phyloP scores from a whole-genome alignment of 2,797 vertebrate genomes.

The Peromyscus nudipes region DNA sequence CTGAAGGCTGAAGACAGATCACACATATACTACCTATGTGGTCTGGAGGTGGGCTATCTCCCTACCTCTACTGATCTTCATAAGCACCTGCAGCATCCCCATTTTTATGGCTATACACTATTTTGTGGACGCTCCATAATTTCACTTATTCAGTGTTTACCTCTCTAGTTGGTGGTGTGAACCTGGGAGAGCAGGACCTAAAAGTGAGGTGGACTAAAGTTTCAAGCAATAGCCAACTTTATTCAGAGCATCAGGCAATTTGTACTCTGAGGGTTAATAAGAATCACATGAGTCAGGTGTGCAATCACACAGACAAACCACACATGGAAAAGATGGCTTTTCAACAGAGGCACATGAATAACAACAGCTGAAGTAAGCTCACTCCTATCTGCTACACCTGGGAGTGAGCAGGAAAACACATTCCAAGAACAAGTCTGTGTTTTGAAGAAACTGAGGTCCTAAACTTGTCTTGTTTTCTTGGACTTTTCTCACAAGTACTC shows the following conservation, averaged over 20 bases:
- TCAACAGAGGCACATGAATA: not conserved
- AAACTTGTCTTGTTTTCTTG: not conserved
- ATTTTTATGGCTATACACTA: slow-evolving; percentile 1
- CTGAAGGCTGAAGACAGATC: not conserved
- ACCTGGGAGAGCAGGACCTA: not conserved
- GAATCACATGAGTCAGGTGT: not conserved
- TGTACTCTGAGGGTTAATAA: not conserved
- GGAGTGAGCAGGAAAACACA: not conserved
- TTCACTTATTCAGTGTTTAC: slow-evolving; percentile 2
- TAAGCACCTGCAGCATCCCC: not conserved
- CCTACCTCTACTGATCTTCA: not conserved
- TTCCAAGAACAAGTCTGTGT: not conserved
- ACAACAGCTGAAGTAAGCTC: not conserved
- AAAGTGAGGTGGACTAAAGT: not conserved
- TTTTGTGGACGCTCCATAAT: not conserved
- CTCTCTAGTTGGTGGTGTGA: not conserved
- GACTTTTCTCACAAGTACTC: not conserved
- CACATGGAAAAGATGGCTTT: not conserved
- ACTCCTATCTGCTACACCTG: not conserved
- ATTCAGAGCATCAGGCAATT: not conserved
- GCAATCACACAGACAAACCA: not conserved
- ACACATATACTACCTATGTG: not conserved
- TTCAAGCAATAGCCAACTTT: not conserved
- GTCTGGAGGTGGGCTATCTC: not conserved
- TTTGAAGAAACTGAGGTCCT: not conserved